Evolutionary conservation across 2,797 vertebrate genomes (phyloP).

Genomic region (Megalops cyprinoides): DNA sequence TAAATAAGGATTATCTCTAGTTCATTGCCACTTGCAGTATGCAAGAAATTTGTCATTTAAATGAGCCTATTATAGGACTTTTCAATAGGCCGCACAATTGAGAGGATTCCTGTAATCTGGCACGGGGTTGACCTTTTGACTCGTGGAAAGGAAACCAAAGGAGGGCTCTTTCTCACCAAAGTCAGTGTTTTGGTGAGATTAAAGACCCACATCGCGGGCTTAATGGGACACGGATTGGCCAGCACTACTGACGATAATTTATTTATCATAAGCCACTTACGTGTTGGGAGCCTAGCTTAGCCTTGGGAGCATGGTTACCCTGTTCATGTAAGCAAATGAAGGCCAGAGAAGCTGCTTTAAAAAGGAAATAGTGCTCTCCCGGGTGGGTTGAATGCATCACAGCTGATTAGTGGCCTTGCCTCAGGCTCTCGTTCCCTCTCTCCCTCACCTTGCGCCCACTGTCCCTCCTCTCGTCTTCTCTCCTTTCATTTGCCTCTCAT

Average conservation of each 20-base stretch:
- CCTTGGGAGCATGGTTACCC: neutral
- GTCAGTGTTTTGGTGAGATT: neutral
- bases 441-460: neutral
- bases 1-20: conserved; percentile 64
- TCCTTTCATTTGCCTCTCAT: neutral
- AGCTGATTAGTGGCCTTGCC: neutral
- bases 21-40: conserved; percentile 66
- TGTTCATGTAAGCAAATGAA: neutral
- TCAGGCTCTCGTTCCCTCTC: neutral
- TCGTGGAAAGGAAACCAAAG: neutral
- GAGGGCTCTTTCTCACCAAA: neutral
- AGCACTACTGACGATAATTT: neutral
- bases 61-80: conserved; percentile 60
- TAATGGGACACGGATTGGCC: neutral
- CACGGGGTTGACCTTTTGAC: conserved; percentile 35
- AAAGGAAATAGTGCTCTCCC: neutral
- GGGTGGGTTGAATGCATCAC: neutral
- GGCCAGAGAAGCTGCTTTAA: neutral
- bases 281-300: neutral
- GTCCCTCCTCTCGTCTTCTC: neutral
- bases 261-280: neutral
- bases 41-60: conserved; percentile 64
- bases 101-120: conserved; percentile 34
- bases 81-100: conserved; percentile 36
- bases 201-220: neutral